Evolutionary conservation across 2,113 vertebrate species (phyloP).

Genomic region (Alligator sinensis): DNA sequence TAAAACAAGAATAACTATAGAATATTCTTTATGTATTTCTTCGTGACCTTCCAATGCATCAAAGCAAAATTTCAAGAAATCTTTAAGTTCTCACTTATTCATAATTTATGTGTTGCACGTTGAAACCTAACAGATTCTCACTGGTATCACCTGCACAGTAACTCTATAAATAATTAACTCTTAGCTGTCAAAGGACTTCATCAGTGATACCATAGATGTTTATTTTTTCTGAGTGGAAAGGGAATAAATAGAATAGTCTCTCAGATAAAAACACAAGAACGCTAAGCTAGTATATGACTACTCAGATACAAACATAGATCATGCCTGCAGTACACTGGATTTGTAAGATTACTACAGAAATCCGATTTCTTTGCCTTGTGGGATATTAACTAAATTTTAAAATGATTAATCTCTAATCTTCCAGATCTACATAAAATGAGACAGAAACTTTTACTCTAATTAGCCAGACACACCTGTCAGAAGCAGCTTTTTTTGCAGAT

Average conservation of each 20-base stretch:
- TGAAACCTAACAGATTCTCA: slow-evolving; percentile 31
- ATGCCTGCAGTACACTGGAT: background rate
- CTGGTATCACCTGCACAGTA: slow-evolving; percentile 56
- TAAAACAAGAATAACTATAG: background rate
- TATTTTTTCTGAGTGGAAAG: background rate
- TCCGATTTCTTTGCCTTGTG: background rate
- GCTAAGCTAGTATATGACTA: background rate
- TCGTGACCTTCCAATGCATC: background rate
- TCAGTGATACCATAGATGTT: slow-evolving; percentile 42
- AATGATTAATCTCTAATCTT: background rate
- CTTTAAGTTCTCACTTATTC: background rate
- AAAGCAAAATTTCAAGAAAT: background rate
- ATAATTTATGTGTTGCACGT: slow-evolving; percentile 26
- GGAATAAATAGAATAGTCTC: slow-evolving; percentile 47
- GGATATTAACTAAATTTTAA: background rate
- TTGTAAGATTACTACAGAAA: slow-evolving; percentile 10
- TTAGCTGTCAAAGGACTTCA: slow-evolving; percentile 34
- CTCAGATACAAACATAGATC: background rate
- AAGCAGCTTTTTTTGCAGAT: background rate
- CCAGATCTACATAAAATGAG: background rate
- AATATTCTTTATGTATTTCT: background rate
- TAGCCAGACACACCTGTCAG: background rate
- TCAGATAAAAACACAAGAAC: slow-evolving; percentile 2
- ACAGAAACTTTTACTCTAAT: too few species aligned
- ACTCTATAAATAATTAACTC: slow-evolving; percentile 66